phyloP scores from a whole-genome alignment of 1,140 invertebrate species.

The Dinothrombium tinctorium region DNA sequence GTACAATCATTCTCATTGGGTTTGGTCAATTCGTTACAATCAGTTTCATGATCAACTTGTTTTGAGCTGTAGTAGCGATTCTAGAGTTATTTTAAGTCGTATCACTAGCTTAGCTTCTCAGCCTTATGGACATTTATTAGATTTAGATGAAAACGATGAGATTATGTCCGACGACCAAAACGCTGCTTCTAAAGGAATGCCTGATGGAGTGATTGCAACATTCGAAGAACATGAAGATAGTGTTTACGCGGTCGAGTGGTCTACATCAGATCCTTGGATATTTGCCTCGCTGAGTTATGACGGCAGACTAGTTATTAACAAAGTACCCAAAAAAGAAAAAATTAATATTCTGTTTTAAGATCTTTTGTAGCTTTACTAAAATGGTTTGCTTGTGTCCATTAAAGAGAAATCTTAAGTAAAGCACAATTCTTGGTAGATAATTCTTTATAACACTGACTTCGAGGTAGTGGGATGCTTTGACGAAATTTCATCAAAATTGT shows the following conservation, averaged over 20 bases:
- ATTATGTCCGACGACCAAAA: not conserved
- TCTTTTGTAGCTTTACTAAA: no score
- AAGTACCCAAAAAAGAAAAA: slow-evolving; percentile 73
- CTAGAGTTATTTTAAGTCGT: slow-evolving; percentile 60
- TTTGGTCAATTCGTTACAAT: slow-evolving; percentile 83
- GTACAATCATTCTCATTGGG: slow-evolving; percentile 85
- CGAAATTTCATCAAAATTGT: no score
- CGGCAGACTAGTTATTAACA: slow-evolving; percentile 69
- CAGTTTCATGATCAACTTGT: slow-evolving; percentile 87
- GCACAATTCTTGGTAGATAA: no score
- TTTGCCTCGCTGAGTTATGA: slow-evolving; percentile 94
- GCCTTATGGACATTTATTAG: slow-evolving; percentile 31
- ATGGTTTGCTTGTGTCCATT: no score
- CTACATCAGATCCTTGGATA: slow-evolving; percentile 84
- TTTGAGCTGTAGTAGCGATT: slow-evolving; percentile 82
- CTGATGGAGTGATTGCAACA: slow-evolving; percentile 55
- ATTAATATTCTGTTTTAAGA: slow-evolving; percentile 32
- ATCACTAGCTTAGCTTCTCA: slow-evolving; percentile 68
- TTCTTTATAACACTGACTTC: no score
- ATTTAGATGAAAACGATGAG: slow-evolving; percentile 21
- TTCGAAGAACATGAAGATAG: slow-evolving; percentile 96
- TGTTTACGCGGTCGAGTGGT: slow-evolving; percentile 92
- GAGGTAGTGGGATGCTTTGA: no score
- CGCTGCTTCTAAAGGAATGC: not conserved
- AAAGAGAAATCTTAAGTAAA: no score